Conservation (phyloP, 1,140 invertebrate species). For the Anoplophora glabripennis region DNA sequence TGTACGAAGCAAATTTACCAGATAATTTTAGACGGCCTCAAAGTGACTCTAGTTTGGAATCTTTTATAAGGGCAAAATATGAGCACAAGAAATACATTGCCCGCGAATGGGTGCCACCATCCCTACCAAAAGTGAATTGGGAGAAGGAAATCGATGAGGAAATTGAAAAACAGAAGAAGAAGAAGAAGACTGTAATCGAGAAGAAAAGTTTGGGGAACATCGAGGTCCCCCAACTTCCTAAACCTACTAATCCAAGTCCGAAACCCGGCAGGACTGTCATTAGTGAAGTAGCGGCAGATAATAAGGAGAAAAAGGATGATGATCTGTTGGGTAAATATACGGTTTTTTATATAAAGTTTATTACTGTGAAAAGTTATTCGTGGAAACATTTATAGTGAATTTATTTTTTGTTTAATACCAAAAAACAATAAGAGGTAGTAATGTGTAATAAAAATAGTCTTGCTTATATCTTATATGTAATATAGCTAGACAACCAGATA, state of each 20-base stretch:
- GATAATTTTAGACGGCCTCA: conserved; percentile 89
- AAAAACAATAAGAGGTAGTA: neutral
- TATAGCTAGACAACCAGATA: too few species aligned
- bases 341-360: too few species aligned
- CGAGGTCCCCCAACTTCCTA: conserved; percentile 58
- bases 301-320: conserved; percentile 42
- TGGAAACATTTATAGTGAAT: too few species aligned
- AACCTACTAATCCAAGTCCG: conserved; percentile 64
- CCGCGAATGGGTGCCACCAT: conserved; percentile 89
- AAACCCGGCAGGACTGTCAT: conserved; percentile 61
- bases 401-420: neutral
- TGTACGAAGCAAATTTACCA: conserved; percentile 96
- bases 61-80: conserved; percentile 96
- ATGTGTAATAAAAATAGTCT: too few species aligned
- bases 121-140: conserved; percentile 78
- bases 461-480: too few species aligned
- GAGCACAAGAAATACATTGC: conserved; percentile 98
- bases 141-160: conserved; percentile 87
- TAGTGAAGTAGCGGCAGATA: conserved; percentile 45
- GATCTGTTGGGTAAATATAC: conserved; percentile 49
- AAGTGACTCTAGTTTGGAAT: conserved; percentile 89
- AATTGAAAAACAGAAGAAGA: conserved; percentile 74
- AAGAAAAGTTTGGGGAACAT: conserved; percentile 51
- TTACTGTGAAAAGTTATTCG: too few species aligned
- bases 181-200: conserved; percentile 61